Evolutionary conservation across 2,113 vertebrate species (phyloP), one percentile per base, ranked within the genome.

Genomic region (Capreolus pygargus): DNA sequence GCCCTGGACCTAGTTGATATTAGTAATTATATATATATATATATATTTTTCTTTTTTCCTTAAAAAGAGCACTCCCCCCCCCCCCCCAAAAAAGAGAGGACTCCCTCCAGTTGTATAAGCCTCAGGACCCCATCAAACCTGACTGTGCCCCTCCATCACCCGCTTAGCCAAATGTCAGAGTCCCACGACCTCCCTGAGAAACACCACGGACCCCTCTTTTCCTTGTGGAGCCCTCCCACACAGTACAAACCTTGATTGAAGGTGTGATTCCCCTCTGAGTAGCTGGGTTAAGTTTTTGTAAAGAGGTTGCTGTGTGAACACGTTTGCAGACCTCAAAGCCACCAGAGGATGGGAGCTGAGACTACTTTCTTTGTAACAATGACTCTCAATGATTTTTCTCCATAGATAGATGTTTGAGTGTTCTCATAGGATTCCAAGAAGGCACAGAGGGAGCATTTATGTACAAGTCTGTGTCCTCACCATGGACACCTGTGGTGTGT

Each of bases 261-360:
- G 94, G 87, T 93, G 70, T 95, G 94, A 95, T 96, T 95, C 61
- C 43, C 43, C 86, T 97, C 70, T 54, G 87, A 83, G 92, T 60
- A 86, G 87, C 60, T 96, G 97, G 89, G 92, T 47, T 55, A 30
- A 89, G 36, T 97, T 98, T 98, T 97, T 96, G 96, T 98, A 97
- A 98, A 98, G 92, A 97, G 97, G 94, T 96, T 98, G 87, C 97
- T 54, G 0, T 52, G 70, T 97, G 60, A 93, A 97, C 94, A 96
- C 55, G 95, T 98, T 96, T 97, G 91, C 28, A 91, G 97, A 97
- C 97, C 97, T 98, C 97, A 98, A 97, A 97, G 96, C 97, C 97
- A 96, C 92, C 64, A 91, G 76, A 61, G 92, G 33, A 61, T 94
- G 27, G 83, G 82, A 58, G 43, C 61, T 96, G 67, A 86, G 84